Evolutionary conservation across 2,888 invertebrate species (phyloP), one percentile per base, ranked within the genome.

Genomic region (Drosophila cracens): DNA sequence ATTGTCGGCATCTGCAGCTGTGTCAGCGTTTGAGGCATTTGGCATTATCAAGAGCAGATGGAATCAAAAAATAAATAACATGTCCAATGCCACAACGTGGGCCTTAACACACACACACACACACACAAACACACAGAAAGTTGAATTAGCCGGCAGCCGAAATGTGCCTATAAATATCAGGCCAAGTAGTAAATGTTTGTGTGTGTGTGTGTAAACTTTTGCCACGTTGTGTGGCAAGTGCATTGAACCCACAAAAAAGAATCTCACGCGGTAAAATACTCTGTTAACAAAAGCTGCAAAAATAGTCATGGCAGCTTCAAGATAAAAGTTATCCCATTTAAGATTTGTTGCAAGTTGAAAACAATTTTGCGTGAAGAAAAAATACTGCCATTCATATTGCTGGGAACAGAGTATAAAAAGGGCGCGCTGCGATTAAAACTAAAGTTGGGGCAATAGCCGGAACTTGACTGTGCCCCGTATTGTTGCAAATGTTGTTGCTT

Each of bases 21-120:
- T 66, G 71, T 59, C 76, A 66, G 66, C 74, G 63, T 61, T 46
- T 61, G 54, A 78, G 70, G 56, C 70, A 73, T 82, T 79, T 86
- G 85, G 86, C 86, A 89, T 83, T 89, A 87, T 85, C 89, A 81
- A 74, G 57, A 80, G 81, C 81, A 65, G 53, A 58, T 27, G 16
- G 34, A 68, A 49, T 18, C 18, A 48, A 48, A 33, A 11, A 13
- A 48, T 33, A 31, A 64, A 76, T 54, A 74, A 62, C 64, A 77
- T 65, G 68, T 68, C 74, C 79, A 85, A 82, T 88, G 76, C 78
- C 76, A 74, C 53, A 81, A 77, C 78, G 87, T 84, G 80, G 82
- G 73, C 77, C 65, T 70, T 31, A 67, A 60, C 33, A 60, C 43
- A 38, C 36, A 43, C 48, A 43, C 60, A 48, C 31, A 33, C 31